phyloP scores from a whole-genome alignment of 2,888 invertebrate genomes.

The Oithona nana region DNA sequence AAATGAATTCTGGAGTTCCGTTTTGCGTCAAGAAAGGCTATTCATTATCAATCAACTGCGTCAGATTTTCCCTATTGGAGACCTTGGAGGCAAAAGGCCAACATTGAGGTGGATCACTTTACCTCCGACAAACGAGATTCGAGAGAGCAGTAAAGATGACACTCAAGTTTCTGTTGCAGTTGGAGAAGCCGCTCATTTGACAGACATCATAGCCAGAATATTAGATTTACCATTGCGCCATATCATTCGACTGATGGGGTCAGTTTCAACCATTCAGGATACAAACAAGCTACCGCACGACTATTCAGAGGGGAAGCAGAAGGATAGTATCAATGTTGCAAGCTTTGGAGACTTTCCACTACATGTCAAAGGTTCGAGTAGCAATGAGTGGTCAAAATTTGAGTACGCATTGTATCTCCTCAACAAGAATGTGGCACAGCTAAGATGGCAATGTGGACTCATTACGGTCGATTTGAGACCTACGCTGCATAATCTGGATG shows the following conservation, averaged over 20 bases:
- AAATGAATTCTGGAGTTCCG: not conserved
- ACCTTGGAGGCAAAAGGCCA: not conserved
- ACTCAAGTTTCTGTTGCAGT: not conserved
- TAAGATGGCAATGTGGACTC: constrained; percentile 54
- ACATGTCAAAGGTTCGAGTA: not conserved
- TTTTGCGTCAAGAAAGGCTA: not conserved
- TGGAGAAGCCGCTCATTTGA: not conserved
- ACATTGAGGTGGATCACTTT: not conserved
- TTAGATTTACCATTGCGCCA: not conserved
- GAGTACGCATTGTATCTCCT: constrained; percentile 61
- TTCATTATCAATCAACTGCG: not conserved
- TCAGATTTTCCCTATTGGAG: not conserved
- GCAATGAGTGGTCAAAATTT: constrained; percentile 28
- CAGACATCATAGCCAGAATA: not conserved
- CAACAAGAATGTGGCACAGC: constrained; percentile 84
- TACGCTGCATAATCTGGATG: constrained; percentile 40
- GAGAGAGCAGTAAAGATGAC: not conserved
- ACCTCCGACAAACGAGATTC: not conserved
- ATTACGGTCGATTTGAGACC: constrained; percentile 52
- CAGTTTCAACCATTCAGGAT: not conserved
- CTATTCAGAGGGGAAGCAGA: not conserved
- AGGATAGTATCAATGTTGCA: not conserved
- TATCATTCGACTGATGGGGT: not conserved
- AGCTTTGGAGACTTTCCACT: not conserved
- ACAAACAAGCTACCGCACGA: not conserved